phyloP scores from a whole-genome alignment of 2,113 vertebrate species.

The Neolamprologus fasciatus region DNA sequence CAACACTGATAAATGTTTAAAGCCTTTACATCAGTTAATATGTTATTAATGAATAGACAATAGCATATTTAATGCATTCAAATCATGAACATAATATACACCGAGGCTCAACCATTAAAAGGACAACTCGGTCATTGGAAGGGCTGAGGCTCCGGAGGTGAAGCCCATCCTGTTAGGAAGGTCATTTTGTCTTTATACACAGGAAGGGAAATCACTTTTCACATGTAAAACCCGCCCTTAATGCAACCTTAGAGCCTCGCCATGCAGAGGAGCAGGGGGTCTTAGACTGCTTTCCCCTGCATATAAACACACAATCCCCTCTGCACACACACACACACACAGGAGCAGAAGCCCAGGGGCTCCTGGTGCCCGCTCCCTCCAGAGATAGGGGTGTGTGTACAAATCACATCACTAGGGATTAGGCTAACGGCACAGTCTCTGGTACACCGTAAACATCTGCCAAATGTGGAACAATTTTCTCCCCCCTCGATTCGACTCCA shows the following conservation, averaged over 20 bases:
- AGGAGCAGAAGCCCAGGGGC: constrained; percentile 35
- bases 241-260: constrained; percentile 70
- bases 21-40: neutral
- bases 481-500: constrained; percentile 57
- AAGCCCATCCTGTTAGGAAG: constrained; percentile 55
- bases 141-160: constrained; percentile 29
- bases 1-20: neutral
- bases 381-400: constrained; percentile 73
- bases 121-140: neutral
- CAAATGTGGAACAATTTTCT: constrained; percentile 73
- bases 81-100: neutral
- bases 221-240: constrained; percentile 74
- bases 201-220: constrained; percentile 73
- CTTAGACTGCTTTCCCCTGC: constrained; percentile 55
- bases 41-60: neutral
- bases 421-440: constrained; percentile 72
- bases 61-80: neutral
- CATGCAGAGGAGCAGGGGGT: constrained; percentile 65
- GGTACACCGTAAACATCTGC: constrained; percentile 72
- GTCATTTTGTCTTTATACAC: constrained; percentile 62
- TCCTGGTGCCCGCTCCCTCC: constrained; percentile 64
- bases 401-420: constrained; percentile 81
- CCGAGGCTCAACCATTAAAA: constrained; percentile 1
- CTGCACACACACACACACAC: constrained; percentile 12
- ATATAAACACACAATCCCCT: constrained; percentile 31